Evolutionary conservation across 2,113 vertebrate species (phyloP).

Genomic region (Cyanoliseus patagonus): DNA sequence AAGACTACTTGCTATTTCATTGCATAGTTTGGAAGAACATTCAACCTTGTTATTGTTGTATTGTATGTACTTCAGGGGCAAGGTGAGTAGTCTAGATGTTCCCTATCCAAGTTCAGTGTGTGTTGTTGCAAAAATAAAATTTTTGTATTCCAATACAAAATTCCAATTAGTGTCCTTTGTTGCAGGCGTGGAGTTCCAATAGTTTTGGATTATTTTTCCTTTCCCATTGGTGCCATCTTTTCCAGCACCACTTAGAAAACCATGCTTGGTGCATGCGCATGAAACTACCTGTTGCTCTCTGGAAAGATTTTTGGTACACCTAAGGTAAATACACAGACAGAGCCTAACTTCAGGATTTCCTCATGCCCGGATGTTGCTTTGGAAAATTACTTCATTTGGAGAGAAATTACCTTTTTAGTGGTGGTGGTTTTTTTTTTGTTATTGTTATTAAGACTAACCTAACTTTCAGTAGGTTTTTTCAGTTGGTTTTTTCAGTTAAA

Average conservation of each 20-base stretch:
- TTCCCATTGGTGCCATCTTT: background rate
- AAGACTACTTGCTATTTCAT: background rate
- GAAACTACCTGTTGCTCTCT: background rate
- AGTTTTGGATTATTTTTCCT: background rate
- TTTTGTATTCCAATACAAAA: too few species aligned
- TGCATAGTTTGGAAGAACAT: background rate
- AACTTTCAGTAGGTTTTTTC: background rate
- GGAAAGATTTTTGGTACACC: background rate
- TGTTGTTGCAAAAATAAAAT: background rate
- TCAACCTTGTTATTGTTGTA: background rate
- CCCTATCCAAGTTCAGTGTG: background rate
- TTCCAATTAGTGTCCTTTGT: too few species aligned
- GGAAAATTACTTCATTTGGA: background rate
- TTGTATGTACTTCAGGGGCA: background rate
- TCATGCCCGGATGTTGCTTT: accelerated
- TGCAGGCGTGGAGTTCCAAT: background rate
- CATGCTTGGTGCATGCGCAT: accelerated
- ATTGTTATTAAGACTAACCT: background rate
- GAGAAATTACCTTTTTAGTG: background rate
- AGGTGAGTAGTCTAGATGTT: background rate
- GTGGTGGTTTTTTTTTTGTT: background rate
- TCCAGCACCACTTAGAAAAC: background rate
- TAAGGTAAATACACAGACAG: background rate
- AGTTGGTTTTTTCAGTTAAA: background rate
- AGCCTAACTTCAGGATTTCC: background rate